These are phyloP conservation scores for Polypedilum pembai DNA, from an alignment of 1,140 invertebrate species.

Conservation along the genomic window DNA sequence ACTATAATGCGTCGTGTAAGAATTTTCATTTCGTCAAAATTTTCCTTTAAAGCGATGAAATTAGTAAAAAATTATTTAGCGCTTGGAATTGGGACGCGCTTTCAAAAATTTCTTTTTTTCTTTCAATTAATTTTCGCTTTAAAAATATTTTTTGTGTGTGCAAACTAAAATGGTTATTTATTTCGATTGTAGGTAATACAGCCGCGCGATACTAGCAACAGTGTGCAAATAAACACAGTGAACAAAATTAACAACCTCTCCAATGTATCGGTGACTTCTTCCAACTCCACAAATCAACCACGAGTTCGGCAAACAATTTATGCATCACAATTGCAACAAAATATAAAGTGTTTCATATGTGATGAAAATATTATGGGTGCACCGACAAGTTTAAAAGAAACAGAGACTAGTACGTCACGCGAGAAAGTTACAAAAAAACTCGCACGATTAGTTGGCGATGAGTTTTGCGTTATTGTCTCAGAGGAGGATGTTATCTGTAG, in stretches of 20 bases:
- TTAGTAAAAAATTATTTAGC: not conserved
- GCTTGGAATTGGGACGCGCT: not conserved
- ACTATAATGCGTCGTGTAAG: constrained; percentile 17
- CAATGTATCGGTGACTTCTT: constrained; percentile 42
- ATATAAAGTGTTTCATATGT: not conserved
- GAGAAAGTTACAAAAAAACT: constrained; percentile 44
- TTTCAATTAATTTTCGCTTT: constrained; percentile 4
- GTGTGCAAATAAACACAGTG: constrained; percentile 34
- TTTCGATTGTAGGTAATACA: constrained; percentile 30
- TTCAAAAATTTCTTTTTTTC: not conserved
- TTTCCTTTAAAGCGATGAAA: not conserved
- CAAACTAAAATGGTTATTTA: not conserved
- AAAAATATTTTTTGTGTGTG: not conserved
- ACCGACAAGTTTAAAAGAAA: constrained; percentile 35
- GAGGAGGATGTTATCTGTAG: constrained; percentile 42
- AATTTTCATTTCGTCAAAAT: not conserved
- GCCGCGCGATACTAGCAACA: not conserved
- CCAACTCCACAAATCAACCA: constrained; percentile 40
- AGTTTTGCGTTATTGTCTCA: constrained; percentile 41
- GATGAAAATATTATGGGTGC: constrained; percentile 22
- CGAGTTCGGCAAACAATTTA: constrained; percentile 26
- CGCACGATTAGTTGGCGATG: constrained; percentile 42
- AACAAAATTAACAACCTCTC: constrained; percentile 44
- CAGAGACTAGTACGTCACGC: constrained; percentile 39
- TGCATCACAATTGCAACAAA: not conserved